Evolutionary conservation across 2,113 vertebrate genomes (phyloP), one percentile per base, ranked within the genome.

Genomic region (Calidris pugnax): DNA sequence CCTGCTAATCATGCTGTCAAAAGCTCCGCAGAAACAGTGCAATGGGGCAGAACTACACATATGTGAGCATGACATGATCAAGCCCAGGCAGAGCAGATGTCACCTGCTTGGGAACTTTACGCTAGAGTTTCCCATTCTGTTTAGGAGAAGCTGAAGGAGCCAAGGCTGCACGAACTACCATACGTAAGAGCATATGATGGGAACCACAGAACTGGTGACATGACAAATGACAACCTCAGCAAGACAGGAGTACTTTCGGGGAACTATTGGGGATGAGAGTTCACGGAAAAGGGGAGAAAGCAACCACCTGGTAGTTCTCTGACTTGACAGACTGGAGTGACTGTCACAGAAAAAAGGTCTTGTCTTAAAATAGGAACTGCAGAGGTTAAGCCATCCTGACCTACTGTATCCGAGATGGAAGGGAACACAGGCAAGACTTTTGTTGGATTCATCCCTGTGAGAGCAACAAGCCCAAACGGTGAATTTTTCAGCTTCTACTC

Each of bases 1-100:
- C 14, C 60, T 37, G 30, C 43, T 32, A 64, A 75, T 12, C 35
- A 45, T 3, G 0, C 45, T 68, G 43, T 39, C 51, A 35, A 72
- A 53, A 87, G n/a, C 69, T 82, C 30, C 57, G 51, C 17, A 56
- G 84, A 91, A 67, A 17, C 77, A 48, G 53, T 2, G 12, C 60
- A 56, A 2, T 0, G 7, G 47, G 18, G 10, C 64, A 94, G 28
- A 73, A 81, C 43, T 18, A 23, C 2, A 1, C 59, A 16, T 3
- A 33, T 1, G 0, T 14, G 32, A 27, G 33, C 3, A 0, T 23
- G 62, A 80, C 21, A 26, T 7, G 7, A 62, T 3, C 20, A 55
- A 76, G 48, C 62, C 15, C 66, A 45, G 82, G 39, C 74, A 72
- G 39, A 56, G 74, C 43, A 82, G 22, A 56, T 23, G 33, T 15